Evolutionary conservation across 2,888 invertebrate species (phyloP).

Genomic region (Molanna angustata): DNA sequence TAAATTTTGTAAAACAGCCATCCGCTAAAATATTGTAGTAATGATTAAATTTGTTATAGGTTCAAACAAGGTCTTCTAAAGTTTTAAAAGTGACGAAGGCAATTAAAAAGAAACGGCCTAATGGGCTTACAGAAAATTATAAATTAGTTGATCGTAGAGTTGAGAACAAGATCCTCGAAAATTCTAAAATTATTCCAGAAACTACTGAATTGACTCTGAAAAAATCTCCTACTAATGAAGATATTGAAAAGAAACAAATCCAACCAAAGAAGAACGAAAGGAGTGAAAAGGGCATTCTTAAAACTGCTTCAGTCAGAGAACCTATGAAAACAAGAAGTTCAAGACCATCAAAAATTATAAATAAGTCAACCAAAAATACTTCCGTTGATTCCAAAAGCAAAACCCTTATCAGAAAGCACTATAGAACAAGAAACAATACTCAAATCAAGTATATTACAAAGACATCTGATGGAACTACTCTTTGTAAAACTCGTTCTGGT

Average conservation of each 20-base stretch:
- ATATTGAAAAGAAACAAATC: conserved; percentile 25
- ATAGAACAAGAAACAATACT: not conserved
- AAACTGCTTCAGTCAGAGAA: not conserved
- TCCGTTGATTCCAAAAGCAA: not conserved
- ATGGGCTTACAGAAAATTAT: conserved; percentile 1
- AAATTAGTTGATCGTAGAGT: not conserved
- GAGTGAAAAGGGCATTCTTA: too few species aligned
- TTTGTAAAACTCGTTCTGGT: conserved; percentile 29
- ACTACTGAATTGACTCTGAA: conserved; percentile 26
- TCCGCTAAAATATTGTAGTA: too few species aligned
- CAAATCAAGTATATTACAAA: not conserved
- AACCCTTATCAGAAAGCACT: not conserved
- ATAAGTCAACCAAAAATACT: not conserved
- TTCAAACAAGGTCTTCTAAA: conserved; percentile 48
- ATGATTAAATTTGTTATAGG: too few species aligned
- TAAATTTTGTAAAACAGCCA: too few species aligned
- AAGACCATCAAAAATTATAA: not conserved
- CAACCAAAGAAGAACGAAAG: not conserved
- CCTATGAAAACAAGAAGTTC: not conserved
- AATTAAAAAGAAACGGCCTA: not conserved
- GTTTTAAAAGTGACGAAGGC: not conserved
- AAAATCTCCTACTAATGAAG: conserved; percentile 29
- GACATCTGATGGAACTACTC: conserved; percentile 27
- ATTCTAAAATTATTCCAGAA: not conserved
- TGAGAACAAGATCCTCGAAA: not conserved